A percentile compares a stretch with the other conserved stretches of the same genome.
These are phyloP conservation scores for Galagoides demidoff DNA, from an alignment of 2,797 vertebrate species.

Conservation along the genomic window DNA sequence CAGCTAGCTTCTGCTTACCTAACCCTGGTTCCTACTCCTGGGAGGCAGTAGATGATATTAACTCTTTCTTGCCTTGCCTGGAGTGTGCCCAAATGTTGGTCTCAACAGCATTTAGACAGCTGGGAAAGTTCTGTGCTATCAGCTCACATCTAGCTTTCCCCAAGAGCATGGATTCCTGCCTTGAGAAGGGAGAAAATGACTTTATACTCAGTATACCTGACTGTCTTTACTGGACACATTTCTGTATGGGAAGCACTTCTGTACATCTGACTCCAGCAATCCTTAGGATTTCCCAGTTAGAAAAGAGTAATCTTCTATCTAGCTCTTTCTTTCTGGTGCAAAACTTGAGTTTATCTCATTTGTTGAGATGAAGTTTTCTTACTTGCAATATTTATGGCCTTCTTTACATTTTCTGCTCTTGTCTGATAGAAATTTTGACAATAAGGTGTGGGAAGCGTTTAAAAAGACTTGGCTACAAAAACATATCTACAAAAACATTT, in stretches of 20 bases:
- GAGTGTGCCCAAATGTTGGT: neutral
- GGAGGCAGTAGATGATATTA: neutral
- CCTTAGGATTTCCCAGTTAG: neutral
- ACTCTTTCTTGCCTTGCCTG: neutral
- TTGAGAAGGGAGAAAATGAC: neutral
- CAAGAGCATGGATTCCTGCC: neutral
- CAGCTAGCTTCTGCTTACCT: neutral
- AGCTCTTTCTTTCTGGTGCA: neutral
- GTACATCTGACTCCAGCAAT: neutral
- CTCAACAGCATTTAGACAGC: neutral
- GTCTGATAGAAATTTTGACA: neutral
- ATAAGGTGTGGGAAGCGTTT: neutral
- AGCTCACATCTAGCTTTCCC: neutral
- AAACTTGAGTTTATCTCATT: neutral
- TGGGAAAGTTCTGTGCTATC: neutral
- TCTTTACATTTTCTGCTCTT: neutral
- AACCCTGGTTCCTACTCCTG: neutral
- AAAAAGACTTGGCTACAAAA: conserved; percentile 34
- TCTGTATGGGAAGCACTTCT: neutral
- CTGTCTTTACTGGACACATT: conserved; percentile 12
- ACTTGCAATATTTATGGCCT: neutral
- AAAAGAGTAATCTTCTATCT: neutral
- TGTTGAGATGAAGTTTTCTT: conserved; percentile 5
- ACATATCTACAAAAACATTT: neutral
- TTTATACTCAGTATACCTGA: neutral